These are phyloP conservation scores for Bufo bufo DNA, from an alignment of 2,113 vertebrate genomes.

Conservation along the genomic window DNA sequence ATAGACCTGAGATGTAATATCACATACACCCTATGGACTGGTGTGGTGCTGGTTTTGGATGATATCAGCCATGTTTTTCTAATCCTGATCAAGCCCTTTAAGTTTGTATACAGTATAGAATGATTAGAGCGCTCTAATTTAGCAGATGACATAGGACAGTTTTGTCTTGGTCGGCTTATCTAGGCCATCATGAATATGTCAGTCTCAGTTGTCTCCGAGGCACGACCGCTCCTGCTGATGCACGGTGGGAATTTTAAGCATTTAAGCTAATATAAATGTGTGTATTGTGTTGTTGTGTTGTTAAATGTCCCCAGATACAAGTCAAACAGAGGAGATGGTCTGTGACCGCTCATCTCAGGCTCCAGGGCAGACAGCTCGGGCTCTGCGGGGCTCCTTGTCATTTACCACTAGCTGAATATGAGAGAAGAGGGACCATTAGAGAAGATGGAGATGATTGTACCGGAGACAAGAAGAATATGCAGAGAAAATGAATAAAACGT, in stretches of 20 bases:
- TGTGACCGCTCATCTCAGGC: slow-evolving; percentile 1
- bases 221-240: neutral
- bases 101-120: neutral
- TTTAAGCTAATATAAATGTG: slow-evolving; percentile 10
- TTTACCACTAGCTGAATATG: neutral
- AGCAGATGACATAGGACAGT: neutral
- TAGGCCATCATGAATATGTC: neutral
- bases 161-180: neutral
- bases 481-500: neutral
- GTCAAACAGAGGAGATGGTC: slow-evolving; percentile 22
- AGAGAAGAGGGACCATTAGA: neutral
- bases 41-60: too few species aligned
- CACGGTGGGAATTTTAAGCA: neutral
- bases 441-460: neutral
- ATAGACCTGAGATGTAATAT: too few species aligned
- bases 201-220: neutral
- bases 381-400: neutral
- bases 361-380: neutral
- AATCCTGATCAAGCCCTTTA: too few species aligned
- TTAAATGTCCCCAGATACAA: neutral
- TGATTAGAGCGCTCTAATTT: neutral
- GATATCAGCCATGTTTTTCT: too few species aligned
- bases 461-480: neutral
- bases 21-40: too few species aligned
- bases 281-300: neutral